Percentiles rank a stretch among this genome's conserved stretches.
Evolutionary conservation across 1,140 invertebrate species (phyloP).

Genomic region (Macrobrachium rosenbergii): DNA sequence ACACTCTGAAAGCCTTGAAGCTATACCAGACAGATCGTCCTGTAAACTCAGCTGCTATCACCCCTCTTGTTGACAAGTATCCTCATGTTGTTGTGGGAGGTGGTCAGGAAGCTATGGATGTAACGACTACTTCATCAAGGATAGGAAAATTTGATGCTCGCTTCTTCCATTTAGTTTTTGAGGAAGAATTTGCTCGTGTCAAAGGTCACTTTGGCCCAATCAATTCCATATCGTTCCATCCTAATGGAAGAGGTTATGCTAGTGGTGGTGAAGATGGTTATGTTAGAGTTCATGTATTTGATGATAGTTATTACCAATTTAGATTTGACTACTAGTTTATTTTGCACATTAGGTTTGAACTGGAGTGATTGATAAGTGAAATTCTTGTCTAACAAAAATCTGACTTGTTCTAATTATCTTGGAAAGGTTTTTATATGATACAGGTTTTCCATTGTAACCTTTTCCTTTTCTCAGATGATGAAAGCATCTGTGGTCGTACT

Average conservation of each 20-base stretch:
- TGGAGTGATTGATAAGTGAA: neutral
- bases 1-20: slow-evolving; percentile 87
- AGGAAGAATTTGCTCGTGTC: slow-evolving; percentile 98
- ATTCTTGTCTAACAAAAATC: neutral
- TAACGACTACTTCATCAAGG: slow-evolving; percentile 95
- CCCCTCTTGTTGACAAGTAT: slow-evolving; percentile 90
- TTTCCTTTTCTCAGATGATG: slow-evolving; percentile 5
- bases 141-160: slow-evolving; percentile 98
- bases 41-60: slow-evolving; percentile 96
- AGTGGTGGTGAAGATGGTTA: slow-evolving; percentile 99
- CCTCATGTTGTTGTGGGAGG: slow-evolving; percentile 89
- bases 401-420: neutral
- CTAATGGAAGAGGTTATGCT: slow-evolving; percentile 96
- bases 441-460: neutral
- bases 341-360: neutral
- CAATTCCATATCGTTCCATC: slow-evolving; percentile 98
- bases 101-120: slow-evolving; percentile 99
- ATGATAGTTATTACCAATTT: slow-evolving; percentile 96
- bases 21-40: slow-evolving; percentile 96
- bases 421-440: no score
- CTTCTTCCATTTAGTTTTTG: slow-evolving; percentile 99
- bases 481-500: slow-evolving; percentile 25
- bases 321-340: slow-evolving; percentile 87
- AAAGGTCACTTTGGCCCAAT: slow-evolving; percentile 99
- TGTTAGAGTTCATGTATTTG: slow-evolving; percentile 95